Evolutionary conservation across 2,888 invertebrate genomes (phyloP).

Genomic region (Tenodera sinensis): DNA sequence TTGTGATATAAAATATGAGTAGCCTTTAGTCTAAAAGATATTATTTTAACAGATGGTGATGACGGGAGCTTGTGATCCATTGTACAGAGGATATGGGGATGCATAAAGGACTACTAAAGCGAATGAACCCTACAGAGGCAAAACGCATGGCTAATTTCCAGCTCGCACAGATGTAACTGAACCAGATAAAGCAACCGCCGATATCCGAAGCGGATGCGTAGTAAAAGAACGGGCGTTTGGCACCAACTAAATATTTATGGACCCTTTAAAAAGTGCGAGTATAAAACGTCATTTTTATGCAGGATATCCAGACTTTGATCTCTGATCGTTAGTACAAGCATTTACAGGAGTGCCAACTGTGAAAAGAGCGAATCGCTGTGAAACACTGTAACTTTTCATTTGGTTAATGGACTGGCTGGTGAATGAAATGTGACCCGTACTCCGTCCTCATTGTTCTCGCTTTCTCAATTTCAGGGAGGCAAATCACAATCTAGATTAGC

Average conservation of each 20-base stretch:
- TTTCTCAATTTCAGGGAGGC: background rate
- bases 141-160: background rate
- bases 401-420: background rate
- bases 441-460: background rate
- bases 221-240: background rate
- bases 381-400: background rate
- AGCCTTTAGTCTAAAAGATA: too few relatives aligned
- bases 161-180: background rate
- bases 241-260: background rate
- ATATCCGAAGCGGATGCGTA: background rate
- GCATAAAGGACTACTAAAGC: too few relatives aligned
- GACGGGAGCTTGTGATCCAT: too few relatives aligned
- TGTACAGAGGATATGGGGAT: too few relatives aligned
- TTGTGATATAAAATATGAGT: too few relatives aligned
- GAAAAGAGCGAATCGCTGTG: background rate
- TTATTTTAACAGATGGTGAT: too few relatives aligned
- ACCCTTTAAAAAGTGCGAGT: too few relatives aligned
- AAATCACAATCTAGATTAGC: background rate
- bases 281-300: background rate
- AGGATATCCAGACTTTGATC: background rate
- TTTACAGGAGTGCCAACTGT: background rate
- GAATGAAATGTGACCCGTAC: background rate
- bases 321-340: background rate
- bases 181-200: background rate
- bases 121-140: too few relatives aligned